These are phyloP conservation scores for Ochropleura plecta DNA, from an alignment of 2,888 invertebrate species.

Conservation along the genomic window DNA sequence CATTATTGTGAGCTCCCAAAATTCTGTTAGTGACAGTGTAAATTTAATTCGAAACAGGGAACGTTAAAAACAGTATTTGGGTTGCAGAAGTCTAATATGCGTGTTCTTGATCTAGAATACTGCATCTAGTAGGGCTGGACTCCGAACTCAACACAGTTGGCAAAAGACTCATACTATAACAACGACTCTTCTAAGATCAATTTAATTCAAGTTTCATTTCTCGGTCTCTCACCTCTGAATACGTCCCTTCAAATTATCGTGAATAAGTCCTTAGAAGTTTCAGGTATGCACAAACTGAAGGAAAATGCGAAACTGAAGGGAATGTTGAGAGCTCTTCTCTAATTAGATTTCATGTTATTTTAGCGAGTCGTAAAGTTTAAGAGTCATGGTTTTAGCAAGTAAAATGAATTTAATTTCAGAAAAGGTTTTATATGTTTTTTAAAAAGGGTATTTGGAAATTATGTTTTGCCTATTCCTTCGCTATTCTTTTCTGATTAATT, in stretches of 20 bases:
- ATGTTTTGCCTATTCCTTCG: too few relatives aligned
- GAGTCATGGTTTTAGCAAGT: not conserved
- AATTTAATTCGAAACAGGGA: too few relatives aligned
- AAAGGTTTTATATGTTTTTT: not conserved
- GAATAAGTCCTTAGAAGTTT: conserved; percentile 28
- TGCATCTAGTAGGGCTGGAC: not conserved
- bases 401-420: not conserved
- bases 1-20: too few relatives aligned
- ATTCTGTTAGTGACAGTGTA: too few relatives aligned
- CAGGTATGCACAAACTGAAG: conserved; percentile 42
- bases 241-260: conserved; percentile 5
- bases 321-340: conserved; percentile 22
- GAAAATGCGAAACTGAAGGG: conserved; percentile 23
- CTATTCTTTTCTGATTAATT: too few relatives aligned
- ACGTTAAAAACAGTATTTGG: not conserved
- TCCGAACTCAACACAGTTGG: not conserved
- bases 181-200: not conserved
- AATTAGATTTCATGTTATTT: conserved; percentile 38
- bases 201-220: conserved; percentile 32
- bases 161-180: not conserved
- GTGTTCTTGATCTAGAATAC: not conserved
- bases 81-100: not conserved
- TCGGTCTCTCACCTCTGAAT: conserved; percentile 34
- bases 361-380: not conserved
- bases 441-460: not conserved